phyloP scores from a whole-genome alignment of 2,113 vertebrate genomes.

The rabbit (Oryctolagus cuniculus) region mOryCun1.1 NC_091445.1:55906001-55906500 shows the following conservation, averaged over 20 bases:
- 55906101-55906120: constrained; percentile 92
- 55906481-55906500: constrained; percentile 53
- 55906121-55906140: constrained; percentile 89
- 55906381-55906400: constrained; percentile 60
- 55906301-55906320: constrained; percentile 75
- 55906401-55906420: constrained; percentile 72
- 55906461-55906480: constrained; percentile 66
- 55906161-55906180: constrained; percentile 78
- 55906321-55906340: constrained; percentile 79
- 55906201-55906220: constrained; percentile 76
- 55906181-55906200: constrained; percentile 73
- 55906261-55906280: background rate
- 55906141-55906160: constrained; percentile 92
- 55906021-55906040: background rate
- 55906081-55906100: constrained; percentile 92
- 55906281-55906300: constrained; percentile 56
- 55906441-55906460: constrained; percentile 62
- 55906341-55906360: background rate
- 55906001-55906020: background rate
- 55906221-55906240: constrained; percentile 77
- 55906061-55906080: constrained; percentile 90
- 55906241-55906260: constrained; percentile 73
- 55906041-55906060: background rate
- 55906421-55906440: constrained; percentile 59
- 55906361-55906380: background rate